phyloP scores from a whole-genome alignment of 2,797 vertebrate species.

The Spondyliosoma cantharus region DNA sequence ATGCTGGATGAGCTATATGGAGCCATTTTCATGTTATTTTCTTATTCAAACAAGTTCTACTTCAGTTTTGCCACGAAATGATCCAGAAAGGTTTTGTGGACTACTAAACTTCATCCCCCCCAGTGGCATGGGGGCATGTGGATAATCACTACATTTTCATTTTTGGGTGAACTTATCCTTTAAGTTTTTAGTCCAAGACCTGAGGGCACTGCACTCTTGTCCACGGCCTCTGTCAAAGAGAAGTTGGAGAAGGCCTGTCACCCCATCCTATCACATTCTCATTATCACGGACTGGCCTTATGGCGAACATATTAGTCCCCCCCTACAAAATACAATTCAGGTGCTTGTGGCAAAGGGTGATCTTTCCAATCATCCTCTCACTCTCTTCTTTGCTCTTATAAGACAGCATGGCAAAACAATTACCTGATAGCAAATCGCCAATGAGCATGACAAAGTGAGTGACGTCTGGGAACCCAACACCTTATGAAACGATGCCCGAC shows the following conservation, averaged over 20 bases:
- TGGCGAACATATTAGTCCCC: slow-evolving; percentile 57
- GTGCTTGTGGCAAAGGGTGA: slow-evolving; percentile 30
- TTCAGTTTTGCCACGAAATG: too few relatives aligned
- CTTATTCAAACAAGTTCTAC: too few relatives aligned
- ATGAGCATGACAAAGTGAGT: slow-evolving; percentile 68
- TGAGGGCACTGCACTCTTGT: slow-evolving; percentile 5
- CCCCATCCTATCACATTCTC: slow-evolving; percentile 22
- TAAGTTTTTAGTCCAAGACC: slow-evolving; percentile 11
- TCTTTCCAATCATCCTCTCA: slow-evolving; percentile 57
- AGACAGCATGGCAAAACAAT: slow-evolving; percentile 73
- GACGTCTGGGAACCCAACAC: slow-evolving; percentile 74
- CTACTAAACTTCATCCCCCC: too few relatives aligned
- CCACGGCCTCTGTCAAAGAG: slow-evolving; percentile 38
- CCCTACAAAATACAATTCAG: slow-evolving; percentile 29
- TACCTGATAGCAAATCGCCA: slow-evolving; percentile 60
- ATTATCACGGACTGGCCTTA: slow-evolving; percentile 46
- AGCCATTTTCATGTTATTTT: too few relatives aligned
- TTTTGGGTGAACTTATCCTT: too few relatives aligned
- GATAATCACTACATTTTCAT: too few relatives aligned
- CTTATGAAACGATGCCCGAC: slow-evolving; percentile 74
- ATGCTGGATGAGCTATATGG: too few relatives aligned
- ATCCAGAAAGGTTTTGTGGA: too few relatives aligned
- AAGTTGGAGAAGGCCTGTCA: slow-evolving; percentile 12
- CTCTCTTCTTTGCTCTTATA: slow-evolving; percentile 32
- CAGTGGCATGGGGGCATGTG: too few relatives aligned